phyloP scores from a whole-genome alignment of 2,797 vertebrate species.

The Margarornis squamiger region DNA sequence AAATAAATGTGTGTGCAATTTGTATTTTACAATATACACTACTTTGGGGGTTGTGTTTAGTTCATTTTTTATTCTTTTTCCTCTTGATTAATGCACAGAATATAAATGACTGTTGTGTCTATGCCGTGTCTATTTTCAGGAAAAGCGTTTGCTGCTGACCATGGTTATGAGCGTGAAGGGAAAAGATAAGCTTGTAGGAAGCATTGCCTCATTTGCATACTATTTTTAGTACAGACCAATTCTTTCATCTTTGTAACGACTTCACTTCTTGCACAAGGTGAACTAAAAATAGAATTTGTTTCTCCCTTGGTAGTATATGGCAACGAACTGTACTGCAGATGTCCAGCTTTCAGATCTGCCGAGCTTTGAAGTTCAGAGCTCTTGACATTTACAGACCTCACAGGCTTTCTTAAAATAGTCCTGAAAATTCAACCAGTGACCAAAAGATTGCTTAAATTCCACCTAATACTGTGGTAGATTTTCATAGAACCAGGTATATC shows the following conservation, averaged over 20 bases:
- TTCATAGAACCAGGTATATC: neutral
- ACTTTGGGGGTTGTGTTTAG: neutral
- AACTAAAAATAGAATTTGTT: conserved; percentile 59
- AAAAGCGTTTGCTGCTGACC: neutral
- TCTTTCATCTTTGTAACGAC: conserved; percentile 59
- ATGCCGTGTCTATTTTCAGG: neutral
- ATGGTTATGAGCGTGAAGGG: neutral
- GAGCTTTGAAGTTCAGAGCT: conserved; percentile 27
- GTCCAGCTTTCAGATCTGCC: conserved; percentile 29
- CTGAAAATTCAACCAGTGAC: neutral
- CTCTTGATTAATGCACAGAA: neutral
- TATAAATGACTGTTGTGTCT: neutral
- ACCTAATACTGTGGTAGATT: neutral
- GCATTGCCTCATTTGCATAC: conserved; percentile 50
- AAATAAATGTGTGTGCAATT: neutral
- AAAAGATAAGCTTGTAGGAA: conserved; percentile 50
- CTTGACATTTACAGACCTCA: conserved; percentile 43
- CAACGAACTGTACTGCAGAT: conserved; percentile 49
- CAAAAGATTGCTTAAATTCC: neutral
- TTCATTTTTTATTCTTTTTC: neutral
- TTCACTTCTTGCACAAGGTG: conserved; percentile 58
- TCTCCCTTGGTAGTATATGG: conserved; percentile 31
- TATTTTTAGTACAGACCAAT: conserved; percentile 62
- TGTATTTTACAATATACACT: neutral
- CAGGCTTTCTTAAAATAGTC: conserved; percentile 23